These are phyloP conservation scores for Motacilla tschutschensis DNA, from an alignment of 2,113 vertebrate species.

Conservation along the genomic window DNA sequence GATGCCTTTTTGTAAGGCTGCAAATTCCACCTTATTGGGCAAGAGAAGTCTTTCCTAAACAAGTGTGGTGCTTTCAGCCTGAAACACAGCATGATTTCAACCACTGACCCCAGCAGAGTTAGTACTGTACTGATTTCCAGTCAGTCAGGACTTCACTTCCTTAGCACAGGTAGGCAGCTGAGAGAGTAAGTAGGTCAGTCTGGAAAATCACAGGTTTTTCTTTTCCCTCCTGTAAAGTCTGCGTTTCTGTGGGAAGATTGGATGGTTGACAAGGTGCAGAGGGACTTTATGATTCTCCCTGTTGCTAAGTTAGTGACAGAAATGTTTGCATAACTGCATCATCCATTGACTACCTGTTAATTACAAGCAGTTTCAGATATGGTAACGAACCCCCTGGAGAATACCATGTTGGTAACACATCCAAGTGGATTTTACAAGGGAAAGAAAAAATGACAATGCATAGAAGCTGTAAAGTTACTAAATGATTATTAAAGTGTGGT, in stretches of 20 bases:
- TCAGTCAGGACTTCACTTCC: background rate
- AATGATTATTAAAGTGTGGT: background rate
- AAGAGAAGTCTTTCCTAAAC: background rate
- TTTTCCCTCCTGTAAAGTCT: background rate
- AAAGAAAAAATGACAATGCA: background rate
- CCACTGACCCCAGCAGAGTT: background rate
- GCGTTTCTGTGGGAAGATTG: background rate
- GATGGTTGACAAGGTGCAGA: background rate
- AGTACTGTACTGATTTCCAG: background rate
- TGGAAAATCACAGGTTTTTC: background rate
- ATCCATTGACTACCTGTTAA: background rate
- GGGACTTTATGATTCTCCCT: background rate
- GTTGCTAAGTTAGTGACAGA: background rate
- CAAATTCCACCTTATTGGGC: background rate
- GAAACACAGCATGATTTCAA: background rate
- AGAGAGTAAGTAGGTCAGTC: background rate
- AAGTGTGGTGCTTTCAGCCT: background rate
- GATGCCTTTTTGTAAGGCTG: background rate
- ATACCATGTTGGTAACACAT: background rate
- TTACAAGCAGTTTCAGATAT: background rate
- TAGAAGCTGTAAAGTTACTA: background rate
- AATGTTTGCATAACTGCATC: background rate
- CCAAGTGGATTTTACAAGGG: background rate
- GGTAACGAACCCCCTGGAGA: background rate
- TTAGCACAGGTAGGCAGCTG: background rate